Evolutionary conservation across 2,113 vertebrate species (phyloP).

Genomic region (Clarias macrocephalus): DNA sequence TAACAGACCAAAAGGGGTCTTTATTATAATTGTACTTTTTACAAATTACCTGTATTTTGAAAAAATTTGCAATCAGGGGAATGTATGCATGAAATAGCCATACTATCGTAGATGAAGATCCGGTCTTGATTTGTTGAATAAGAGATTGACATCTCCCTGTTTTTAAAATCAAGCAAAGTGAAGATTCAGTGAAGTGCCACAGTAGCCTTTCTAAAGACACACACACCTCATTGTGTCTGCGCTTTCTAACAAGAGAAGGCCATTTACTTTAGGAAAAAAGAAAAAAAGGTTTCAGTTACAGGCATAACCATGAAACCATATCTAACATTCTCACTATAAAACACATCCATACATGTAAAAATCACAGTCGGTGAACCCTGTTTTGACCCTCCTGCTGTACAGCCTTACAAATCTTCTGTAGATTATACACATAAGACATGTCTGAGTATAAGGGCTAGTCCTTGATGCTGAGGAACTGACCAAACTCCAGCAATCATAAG

Average conservation of each 20-base stretch:
- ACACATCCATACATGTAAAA: conserved; percentile 37
- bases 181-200: conserved; percentile 32
- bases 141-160: conserved; percentile 35
- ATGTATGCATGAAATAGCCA: conserved; percentile 20
- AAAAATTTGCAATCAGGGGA: conserved; percentile 19
- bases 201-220: conserved; percentile 27
- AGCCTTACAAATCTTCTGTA: conserved; percentile 7
- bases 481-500: conserved; percentile 33
- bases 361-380: conserved; percentile 53
- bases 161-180: background rate
- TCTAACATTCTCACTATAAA: conserved; percentile 36
- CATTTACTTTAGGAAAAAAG: conserved; percentile 1
- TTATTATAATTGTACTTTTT: background rate
- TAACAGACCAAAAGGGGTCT: background rate
- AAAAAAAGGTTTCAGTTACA: conserved; percentile 19
- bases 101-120: background rate
- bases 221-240: conserved; percentile 30
- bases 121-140: conserved; percentile 16
- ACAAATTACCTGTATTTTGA: background rate
- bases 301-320: conserved; percentile 16
- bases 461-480: background rate
- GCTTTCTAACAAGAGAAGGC: conserved; percentile 23
- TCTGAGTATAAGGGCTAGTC: background rate
- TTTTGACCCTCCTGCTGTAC: conserved; percentile 43
- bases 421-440: background rate